These are phyloP conservation scores for Martes flavigula DNA, from an alignment of 2,797 vertebrate genomes.

Conservation along the genomic window DNA sequence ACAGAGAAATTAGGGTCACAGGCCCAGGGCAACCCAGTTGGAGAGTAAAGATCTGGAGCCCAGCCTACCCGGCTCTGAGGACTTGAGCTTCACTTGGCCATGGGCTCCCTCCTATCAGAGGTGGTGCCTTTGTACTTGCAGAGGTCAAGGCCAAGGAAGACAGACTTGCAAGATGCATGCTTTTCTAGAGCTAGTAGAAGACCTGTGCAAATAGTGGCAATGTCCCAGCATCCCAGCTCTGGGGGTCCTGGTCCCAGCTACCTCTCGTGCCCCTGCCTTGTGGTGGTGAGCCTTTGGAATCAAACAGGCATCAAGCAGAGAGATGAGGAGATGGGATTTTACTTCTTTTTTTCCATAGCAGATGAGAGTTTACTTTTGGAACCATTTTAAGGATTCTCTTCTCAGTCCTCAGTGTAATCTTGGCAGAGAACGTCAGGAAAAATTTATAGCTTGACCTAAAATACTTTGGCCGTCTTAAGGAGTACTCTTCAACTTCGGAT, in stretches of 20 bases:
- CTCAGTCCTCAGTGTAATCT: conserved; percentile 37
- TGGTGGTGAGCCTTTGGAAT: not conserved
- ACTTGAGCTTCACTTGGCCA: not conserved
- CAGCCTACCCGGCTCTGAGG: not conserved
- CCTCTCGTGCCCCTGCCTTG: not conserved
- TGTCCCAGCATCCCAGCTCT: not conserved
- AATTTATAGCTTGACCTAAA: conserved; percentile 57
- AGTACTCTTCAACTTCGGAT: conserved; percentile 26
- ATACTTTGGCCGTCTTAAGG: conserved; percentile 49
- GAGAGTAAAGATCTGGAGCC: not conserved
- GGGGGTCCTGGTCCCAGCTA: not conserved
- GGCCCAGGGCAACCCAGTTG: not conserved
- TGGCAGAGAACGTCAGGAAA: conserved; percentile 57
- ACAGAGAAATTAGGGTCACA: not conserved
- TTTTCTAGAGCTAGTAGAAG: not conserved
- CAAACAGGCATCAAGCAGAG: not conserved
- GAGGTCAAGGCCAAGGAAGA: not conserved
- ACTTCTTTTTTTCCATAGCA: conserved; percentile 35
- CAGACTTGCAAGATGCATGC: not conserved
- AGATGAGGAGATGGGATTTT: not conserved
- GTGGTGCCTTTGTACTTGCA: not conserved
- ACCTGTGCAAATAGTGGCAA: not conserved
- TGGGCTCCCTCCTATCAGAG: not conserved
- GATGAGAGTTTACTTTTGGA: conserved; percentile 45
- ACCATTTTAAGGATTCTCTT: conserved; percentile 57